phyloP scores from a whole-genome alignment of 2,113 vertebrate genomes.

The Cyrtonyx montezumae region DNA sequence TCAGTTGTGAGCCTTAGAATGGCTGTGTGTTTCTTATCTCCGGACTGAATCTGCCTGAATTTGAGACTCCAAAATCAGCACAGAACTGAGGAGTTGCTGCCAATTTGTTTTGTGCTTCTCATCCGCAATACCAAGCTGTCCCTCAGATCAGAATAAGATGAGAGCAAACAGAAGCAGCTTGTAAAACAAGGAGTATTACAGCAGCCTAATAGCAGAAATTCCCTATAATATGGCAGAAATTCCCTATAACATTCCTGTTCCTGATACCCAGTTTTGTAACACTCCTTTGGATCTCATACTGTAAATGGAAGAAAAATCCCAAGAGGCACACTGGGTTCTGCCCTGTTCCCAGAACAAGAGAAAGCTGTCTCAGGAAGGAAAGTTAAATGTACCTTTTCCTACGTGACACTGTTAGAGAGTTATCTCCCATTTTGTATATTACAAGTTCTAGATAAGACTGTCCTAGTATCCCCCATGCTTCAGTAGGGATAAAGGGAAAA shows the following conservation, averaged over 20 bases:
- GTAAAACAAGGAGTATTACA: neutral
- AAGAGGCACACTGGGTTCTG: neutral
- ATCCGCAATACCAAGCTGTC: neutral
- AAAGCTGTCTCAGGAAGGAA: neutral
- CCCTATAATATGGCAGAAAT: neutral
- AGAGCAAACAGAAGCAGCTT: neutral
- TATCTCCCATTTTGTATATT: neutral
- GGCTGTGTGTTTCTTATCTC: neutral
- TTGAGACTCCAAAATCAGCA: neutral
- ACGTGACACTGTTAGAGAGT: fast-evolving
- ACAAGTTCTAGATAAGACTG: fast-evolving
- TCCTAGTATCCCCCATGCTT: neutral
- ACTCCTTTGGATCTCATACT: neutral
- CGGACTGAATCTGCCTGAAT: neutral
- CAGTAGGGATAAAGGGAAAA: neutral
- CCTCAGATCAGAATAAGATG: neutral
- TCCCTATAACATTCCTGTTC: no score
- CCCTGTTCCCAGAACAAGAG: neutral
- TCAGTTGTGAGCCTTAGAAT: neutral
- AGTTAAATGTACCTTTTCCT: neutral
- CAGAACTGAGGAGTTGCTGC: neutral
- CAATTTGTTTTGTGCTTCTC: neutral
- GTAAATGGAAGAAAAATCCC: neutral
- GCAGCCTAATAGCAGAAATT: neutral
- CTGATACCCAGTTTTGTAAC: neutral